Percentiles rank a stretch among this genome's conserved stretches.
These are phyloP conservation scores for Passer montanus DNA, from an alignment of 2,113 vertebrate species.

Conservation along the genomic window DNA sequence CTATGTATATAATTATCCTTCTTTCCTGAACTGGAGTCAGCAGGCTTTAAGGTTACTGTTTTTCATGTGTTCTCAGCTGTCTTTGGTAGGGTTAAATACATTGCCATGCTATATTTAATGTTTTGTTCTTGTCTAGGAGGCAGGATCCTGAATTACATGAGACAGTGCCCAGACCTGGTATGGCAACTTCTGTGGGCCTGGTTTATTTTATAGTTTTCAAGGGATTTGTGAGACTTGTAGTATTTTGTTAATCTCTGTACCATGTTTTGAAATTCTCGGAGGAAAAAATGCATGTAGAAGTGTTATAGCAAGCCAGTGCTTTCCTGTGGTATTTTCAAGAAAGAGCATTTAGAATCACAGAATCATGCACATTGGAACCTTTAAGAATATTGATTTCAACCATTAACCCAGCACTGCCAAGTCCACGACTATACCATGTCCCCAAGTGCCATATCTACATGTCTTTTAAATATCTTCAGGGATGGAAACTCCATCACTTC, in stretches of 20 bases:
- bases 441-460: not conserved
- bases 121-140: not conserved
- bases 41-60: not conserved
- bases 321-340: not conserved
- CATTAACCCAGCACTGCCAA: not conserved
- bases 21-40: not conserved
- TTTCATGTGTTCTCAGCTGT: not conserved
- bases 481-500: not conserved
- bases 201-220: conserved; percentile 3
- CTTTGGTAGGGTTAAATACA: not conserved
- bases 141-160: conserved; percentile 5
- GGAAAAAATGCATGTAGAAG: not conserved
- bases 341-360: not conserved
- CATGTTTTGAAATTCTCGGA: not conserved
- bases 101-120: not conserved
- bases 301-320: not conserved
- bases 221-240: not conserved
- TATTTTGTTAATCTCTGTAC: not conserved
- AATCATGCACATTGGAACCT: not conserved
- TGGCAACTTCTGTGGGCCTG: not conserved
- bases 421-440: not conserved
- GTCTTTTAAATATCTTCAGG: not conserved
- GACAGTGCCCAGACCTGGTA: not conserved
- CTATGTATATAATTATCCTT: not conserved
- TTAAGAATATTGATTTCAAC: not conserved